A percentile compares a stretch with the other conserved stretches of the same genome.
These are phyloP conservation scores for Cryptocheilus praepositus DNA, from an alignment of 2,888 invertebrate genomes.

Conservation along the genomic window DNA sequence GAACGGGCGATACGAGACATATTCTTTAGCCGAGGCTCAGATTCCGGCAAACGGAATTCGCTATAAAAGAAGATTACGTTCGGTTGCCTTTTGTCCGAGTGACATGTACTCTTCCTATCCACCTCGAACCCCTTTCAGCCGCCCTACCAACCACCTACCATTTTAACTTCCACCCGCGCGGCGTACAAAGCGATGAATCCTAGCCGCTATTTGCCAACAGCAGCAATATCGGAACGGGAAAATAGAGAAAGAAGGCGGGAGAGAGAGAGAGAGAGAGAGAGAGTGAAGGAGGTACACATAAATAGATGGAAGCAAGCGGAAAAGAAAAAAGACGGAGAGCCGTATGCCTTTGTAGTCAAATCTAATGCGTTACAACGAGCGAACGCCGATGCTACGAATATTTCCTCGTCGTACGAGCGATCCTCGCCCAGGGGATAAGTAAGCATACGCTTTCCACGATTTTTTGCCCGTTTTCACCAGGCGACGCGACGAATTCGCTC, in stretches of 20 bases:
- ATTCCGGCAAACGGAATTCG: slow-evolving; percentile 3
- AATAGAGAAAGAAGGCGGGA: background rate
- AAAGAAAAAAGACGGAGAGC: background rate
- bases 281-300: slow-evolving; percentile 2
- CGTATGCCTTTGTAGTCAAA: background rate
- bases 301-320: slow-evolving; percentile 25
- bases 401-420: no score
- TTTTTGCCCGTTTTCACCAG: no score
- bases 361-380: no score
- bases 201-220: slow-evolving; percentile 26
- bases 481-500: no score
- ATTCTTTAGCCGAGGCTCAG: no score
- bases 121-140: no score
- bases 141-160: no score
- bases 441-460: no score
- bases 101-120: slow-evolving; percentile 1
- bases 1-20: no score
- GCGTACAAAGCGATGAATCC: slow-evolving; percentile 1
- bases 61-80: slow-evolving; percentile 18
- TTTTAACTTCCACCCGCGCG: background rate
- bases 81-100: slow-evolving; percentile 1
- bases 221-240: slow-evolving; percentile 19
- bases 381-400: no score
- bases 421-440: no score
- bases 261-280: slow-evolving; percentile 7